Base-by-base conservation (phyloP, 1,140 invertebrate species). In the Neotoxoptera formosana region DNA sequence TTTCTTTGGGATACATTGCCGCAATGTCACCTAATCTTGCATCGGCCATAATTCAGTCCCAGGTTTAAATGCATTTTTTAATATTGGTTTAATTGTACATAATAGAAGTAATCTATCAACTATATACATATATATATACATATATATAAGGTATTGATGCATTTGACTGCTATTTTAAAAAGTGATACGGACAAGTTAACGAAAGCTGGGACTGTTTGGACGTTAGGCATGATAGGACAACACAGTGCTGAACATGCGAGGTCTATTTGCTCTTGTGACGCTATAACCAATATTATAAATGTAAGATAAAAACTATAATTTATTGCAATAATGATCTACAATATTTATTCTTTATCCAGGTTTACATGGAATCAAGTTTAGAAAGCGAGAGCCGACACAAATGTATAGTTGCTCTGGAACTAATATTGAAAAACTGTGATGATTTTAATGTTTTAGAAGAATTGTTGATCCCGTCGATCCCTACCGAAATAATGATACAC, bases 191-290 rank as follows among this genome's bases (percentile, higher is more conserved):
- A 84, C 14, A 36, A 86, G 0, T 17, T 41, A 7, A 93, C 51
- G 7, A 93, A 93, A 93, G 81, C 81, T 25, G 36, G 48, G 7
- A 23, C 25, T 23, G 17, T 93, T 53, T 93, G 91, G 91, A 53
- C 91, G 7, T 41, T 93, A 36, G 91, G 91, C 3, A 51, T 93
- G 91, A 93, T 93, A 34, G 91, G 91, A 4, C 76, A 93, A 53
- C 91, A 93, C 23, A 86, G 91, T 41, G 2, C 48, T 25, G 91
- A 93, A 86, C 91, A 93, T 41, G 36, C 91, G 23, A 93, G 81
- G 4, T 14, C 8, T 14, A 30, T 86, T 83, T 84, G 47, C 8
- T 48, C 47, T 7, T 25, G 47, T 34, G 67, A n/a, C 0, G 76
- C 81, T 30, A 1, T 92, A 4, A 25, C 2, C 1, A 17, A 17